Conservation (phyloP, 1,140 invertebrate species). For the Halesus radiatus region DNA sequence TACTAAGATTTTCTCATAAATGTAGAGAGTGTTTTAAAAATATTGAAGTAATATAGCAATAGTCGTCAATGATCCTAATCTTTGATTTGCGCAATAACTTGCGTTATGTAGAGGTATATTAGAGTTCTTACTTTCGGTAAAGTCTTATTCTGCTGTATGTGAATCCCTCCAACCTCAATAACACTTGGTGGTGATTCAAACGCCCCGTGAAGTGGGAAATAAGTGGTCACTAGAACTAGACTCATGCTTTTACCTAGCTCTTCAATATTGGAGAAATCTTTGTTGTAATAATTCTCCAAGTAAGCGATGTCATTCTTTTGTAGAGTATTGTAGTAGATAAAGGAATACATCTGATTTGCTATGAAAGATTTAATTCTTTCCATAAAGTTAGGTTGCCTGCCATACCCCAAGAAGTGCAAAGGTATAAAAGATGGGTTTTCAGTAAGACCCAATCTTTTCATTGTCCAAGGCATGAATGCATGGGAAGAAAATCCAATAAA, state of each 20-base stretch:
- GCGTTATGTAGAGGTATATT: too few relatives aligned
- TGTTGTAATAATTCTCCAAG: conserved; percentile 62
- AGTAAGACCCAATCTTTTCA: conserved; percentile 53
- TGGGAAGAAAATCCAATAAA: conserved; percentile 56
- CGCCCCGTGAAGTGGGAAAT: conserved; percentile 69
- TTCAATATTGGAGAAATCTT: conserved; percentile 61
- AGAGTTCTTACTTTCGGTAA: conserved; percentile 24
- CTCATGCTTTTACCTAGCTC: conserved; percentile 67
- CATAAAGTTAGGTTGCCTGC: conserved; percentile 40
- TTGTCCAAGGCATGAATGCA: conserved; percentile 55
- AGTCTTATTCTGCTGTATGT: conserved; percentile 65
- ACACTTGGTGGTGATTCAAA: conserved; percentile 66
- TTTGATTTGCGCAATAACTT: too few relatives aligned
- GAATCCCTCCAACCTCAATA: conserved; percentile 74
- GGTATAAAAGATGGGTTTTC: conserved; percentile 59
- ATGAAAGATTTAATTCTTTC: conserved; percentile 56
- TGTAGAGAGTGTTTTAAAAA: too few relatives aligned
- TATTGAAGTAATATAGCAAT: too few relatives aligned
- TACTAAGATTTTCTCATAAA: too few relatives aligned
- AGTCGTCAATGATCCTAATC: too few relatives aligned
- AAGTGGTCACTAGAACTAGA: conserved; percentile 72
- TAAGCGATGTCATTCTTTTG: conserved; percentile 36
- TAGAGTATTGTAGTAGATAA: conserved; percentile 29
- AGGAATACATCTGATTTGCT: conserved; percentile 33
- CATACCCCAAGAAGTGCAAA: conserved; percentile 43